Evolutionary conservation across 2,888 invertebrate genomes (phyloP).

Genomic region (Dilophus febrilis): DNA sequence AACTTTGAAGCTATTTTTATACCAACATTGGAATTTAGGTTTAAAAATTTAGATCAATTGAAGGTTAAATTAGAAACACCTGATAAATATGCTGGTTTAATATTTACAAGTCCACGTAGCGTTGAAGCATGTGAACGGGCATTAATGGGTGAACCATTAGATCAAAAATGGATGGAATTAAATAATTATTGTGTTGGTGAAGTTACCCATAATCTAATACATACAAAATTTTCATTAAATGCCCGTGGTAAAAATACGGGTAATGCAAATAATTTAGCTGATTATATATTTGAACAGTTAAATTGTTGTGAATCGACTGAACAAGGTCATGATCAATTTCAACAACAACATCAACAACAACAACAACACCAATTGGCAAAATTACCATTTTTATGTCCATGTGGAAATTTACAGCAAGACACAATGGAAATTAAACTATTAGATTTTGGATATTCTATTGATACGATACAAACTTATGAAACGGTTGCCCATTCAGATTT

Average conservation of each 20-base stretch:
- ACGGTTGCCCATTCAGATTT: slow-evolving; percentile 33
- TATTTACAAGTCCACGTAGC: slow-evolving; percentile 39
- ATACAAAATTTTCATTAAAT: slow-evolving; percentile 29
- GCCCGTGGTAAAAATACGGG: slow-evolving; percentile 36
- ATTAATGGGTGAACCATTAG: slow-evolving; percentile 21
- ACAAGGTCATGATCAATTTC: slow-evolving; percentile 23
- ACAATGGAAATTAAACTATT: slow-evolving; percentile 30
- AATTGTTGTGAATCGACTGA: no score
- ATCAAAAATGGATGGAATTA: slow-evolving; percentile 29
- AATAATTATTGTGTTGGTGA: slow-evolving; percentile 37
- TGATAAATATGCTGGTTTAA: slow-evolving; percentile 32
- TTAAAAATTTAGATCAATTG: slow-evolving; percentile 31
- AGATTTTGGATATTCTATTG: slow-evolving; percentile 28
- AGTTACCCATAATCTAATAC: slow-evolving; percentile 32
- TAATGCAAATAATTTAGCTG: slow-evolving; percentile 34
- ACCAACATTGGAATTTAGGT: slow-evolving; percentile 35
- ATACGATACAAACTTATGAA: slow-evolving; percentile 35
- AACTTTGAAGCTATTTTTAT: slow-evolving; percentile 32
- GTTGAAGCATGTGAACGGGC: slow-evolving; percentile 32
- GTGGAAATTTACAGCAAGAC: slow-evolving; percentile 37
- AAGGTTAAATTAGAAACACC: slow-evolving; percentile 28
- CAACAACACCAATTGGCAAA: no score
- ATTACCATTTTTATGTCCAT: slow-evolving; percentile 36
- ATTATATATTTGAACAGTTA: slow-evolving; percentile 32
- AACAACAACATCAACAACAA: no score